Evolutionary conservation across 2,113 vertebrate species (phyloP).

Genomic region (Anas platyrhynchos): DNA sequence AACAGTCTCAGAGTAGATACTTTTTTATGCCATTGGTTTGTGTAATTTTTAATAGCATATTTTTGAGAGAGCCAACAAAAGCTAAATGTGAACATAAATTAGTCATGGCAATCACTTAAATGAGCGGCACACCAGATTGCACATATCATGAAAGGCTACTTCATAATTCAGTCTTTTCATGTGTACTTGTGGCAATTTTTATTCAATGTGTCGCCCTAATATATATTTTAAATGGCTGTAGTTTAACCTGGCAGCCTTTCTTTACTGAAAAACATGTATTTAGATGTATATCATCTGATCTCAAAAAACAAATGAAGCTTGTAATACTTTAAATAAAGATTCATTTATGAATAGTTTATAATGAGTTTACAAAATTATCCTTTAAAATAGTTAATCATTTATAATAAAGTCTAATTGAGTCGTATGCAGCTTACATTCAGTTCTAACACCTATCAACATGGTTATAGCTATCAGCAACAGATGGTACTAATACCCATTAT

Average conservation of each 20-base stretch:
- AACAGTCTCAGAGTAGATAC: not conserved
- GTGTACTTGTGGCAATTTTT: not conserved
- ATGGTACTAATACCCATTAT: slow-evolving; percentile 6
- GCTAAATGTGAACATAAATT: slow-evolving; percentile 43
- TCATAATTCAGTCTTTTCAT: slow-evolving; percentile 7
- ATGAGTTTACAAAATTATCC: not conserved
- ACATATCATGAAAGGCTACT: not conserved
- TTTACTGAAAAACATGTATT: not conserved
- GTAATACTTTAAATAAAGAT: not conserved
- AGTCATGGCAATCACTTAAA: slow-evolving; percentile 33
- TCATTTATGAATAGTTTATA: not conserved
- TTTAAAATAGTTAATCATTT: slow-evolving; percentile 21
- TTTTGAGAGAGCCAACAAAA: slow-evolving; percentile 30
- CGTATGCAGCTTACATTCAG: not conserved
- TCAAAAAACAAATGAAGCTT: not conserved
- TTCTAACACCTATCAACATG: slow-evolving; percentile 24
- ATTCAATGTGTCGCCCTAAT: not conserved
- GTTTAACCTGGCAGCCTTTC: not conserved
- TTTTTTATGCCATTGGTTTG: not conserved
- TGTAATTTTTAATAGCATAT: slow-evolving; percentile 8
- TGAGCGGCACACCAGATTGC: not conserved
- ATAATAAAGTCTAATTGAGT: not conserved
- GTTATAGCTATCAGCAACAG: not conserved
- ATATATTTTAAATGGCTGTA: not conserved
- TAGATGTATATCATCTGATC: not conserved